These are phyloP conservation scores for Alosa sapidissima DNA, from an alignment of 2,797 vertebrate species.

Conservation along the genomic window DNA sequence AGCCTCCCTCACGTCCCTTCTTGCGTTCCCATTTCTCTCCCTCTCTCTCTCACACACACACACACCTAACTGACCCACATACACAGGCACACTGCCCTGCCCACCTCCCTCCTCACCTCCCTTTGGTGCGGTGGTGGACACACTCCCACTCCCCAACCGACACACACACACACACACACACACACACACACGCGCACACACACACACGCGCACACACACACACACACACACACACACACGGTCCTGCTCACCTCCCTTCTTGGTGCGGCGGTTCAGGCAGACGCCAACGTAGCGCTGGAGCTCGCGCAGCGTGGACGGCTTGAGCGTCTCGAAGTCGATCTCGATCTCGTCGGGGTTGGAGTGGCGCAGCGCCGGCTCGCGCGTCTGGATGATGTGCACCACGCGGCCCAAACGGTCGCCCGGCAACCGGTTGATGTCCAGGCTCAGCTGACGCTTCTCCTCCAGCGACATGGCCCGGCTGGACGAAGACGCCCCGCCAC, in stretches of 20 bases:
- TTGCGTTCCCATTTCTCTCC: no score
- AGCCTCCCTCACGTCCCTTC: not conserved
- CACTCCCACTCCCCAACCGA: not conserved
- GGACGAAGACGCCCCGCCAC: conserved; percentile 69
- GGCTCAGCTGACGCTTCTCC: conserved; percentile 90
- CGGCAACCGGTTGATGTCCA: conserved; percentile 93
- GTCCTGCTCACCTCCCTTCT: conserved; percentile 64
- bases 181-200: not conserved
- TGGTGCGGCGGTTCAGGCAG: conserved; percentile 84
- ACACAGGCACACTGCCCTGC: no score
- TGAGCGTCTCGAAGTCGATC: conserved; percentile 92
- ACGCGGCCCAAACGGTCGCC: conserved; percentile 89
- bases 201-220: not conserved
- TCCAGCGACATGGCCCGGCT: conserved; percentile 90
- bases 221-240: not conserved
- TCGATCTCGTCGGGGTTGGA: conserved; percentile 93
- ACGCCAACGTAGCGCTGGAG: conserved; percentile 88
- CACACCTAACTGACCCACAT: no score
- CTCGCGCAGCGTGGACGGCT: conserved; percentile 88
- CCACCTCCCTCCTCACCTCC: not conserved
- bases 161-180: not conserved
- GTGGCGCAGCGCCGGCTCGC: conserved; percentile 88
- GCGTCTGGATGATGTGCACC: conserved; percentile 89
- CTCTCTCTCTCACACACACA: no score
- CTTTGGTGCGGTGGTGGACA: not conserved